Conservation (phyloP, 2,888 invertebrate genomes). For the Entomobrya multifasciata region DNA sequence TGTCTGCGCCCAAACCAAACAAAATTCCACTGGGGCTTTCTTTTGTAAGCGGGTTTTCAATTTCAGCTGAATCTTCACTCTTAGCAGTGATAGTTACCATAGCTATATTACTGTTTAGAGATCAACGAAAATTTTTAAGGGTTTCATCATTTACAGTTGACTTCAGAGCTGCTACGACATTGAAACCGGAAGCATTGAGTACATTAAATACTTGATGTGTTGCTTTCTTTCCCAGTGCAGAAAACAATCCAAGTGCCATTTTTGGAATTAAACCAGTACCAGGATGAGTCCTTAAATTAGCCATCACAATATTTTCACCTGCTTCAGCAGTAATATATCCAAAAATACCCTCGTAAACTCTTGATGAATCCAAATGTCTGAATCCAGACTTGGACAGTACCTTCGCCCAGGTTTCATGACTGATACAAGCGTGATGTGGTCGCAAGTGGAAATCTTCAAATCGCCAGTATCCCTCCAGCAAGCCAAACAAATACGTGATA, state of each 20-base stretch:
- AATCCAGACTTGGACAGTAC: not conserved
- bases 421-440: conserved; percentile 36
- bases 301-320: no score
- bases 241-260: not conserved
- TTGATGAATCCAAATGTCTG: not conserved
- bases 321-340: not conserved
- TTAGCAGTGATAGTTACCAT: not conserved
- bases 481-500: conserved; percentile 37
- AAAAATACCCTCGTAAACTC: not conserved
- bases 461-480: conserved; percentile 62
- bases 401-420: not conserved
- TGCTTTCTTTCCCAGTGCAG: no score
- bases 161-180: not conserved
- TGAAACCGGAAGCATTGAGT: not conserved
- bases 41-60: not conserved
- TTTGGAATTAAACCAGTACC: no score
- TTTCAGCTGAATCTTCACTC: not conserved
- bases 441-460: conserved; percentile 44
- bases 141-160: not conserved
- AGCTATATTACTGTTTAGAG: no score
- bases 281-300: not conserved
- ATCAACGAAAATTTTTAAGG: not conserved
- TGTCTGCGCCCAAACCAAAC: conserved; percentile 10
- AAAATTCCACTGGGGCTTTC: not conserved
- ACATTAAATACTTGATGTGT: not conserved